A percentile compares a stretch with the other conserved stretches of the same genome.
Conservation (phyloP, 2,113 vertebrate species). For the Deroptyus accipitrinus region DNA sequence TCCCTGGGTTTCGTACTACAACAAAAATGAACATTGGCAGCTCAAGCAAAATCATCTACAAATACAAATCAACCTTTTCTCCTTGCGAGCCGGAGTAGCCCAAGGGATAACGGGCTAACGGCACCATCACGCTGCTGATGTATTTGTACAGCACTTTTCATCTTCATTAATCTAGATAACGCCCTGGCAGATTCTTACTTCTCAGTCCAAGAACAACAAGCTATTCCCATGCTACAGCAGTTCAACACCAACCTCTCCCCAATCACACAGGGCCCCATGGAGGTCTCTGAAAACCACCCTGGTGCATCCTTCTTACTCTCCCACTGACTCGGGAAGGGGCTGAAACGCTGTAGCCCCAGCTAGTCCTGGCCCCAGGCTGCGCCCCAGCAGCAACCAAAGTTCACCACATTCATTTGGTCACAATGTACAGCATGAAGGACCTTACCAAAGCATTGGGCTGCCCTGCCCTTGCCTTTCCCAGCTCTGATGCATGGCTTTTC, state of each 20-base stretch:
- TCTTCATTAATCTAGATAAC: conserved; percentile 49
- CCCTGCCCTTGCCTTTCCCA: neutral
- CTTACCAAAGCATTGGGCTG: neutral
- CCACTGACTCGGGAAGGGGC: neutral
- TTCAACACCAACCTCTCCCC: neutral
- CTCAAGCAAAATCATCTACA: conserved; percentile 21
- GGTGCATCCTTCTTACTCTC: neutral
- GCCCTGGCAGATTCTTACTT: neutral
- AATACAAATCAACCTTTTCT: conserved; percentile 60
- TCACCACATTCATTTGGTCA: neutral
- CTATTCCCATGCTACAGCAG: neutral
- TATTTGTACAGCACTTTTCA: conserved; percentile 37
- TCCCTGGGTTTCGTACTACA: neutral
- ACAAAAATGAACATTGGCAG: conserved; percentile 29
- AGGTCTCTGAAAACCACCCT: neutral
- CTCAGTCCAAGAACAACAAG: neutral
- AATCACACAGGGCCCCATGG: accelerated
- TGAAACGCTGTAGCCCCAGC: accelerated
- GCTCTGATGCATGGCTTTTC: accelerated
- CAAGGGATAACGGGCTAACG: conserved; percentile 31
- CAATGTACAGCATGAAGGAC: neutral
- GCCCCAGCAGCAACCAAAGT: neutral
- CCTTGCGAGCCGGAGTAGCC: conserved; percentile 34
- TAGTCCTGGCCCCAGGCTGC: neutral
- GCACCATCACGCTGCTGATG: neutral